Percentiles rank a stretch among this genome's conserved stretches.
Conservation (phyloP, 2,888 invertebrate genomes). For the Hyppa rectilinea region DNA sequence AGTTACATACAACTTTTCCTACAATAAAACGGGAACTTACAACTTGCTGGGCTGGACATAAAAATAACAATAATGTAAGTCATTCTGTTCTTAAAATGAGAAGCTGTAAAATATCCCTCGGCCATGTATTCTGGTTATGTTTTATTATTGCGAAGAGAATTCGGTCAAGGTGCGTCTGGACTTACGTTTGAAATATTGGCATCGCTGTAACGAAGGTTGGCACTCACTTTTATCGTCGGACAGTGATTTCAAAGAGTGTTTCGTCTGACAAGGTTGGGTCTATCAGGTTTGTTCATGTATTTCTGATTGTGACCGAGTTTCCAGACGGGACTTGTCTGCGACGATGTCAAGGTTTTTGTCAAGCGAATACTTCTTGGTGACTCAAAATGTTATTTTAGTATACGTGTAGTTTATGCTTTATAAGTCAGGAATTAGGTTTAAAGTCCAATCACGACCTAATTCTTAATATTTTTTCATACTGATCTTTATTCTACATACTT, state of each 20-base stretch:
- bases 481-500: background rate
- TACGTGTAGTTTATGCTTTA: background rate
- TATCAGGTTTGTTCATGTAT: conserved; percentile 19
- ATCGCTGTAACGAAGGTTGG: conserved; percentile 53
- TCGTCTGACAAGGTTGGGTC: conserved; percentile 9
- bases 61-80: conserved; percentile 58
- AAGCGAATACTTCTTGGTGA: background rate
- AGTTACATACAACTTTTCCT: conserved; percentile 44
- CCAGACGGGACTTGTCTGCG: background rate
- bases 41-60: conserved; percentile 41
- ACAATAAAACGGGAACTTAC: conserved; percentile 53
- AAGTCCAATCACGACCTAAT: too few species aligned
- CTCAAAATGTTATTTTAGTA: background rate
- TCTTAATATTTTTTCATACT: conserved; percentile 5
- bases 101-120: conserved; percentile 63
- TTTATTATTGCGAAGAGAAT: conserved; percentile 65
- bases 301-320: conserved; percentile 23
- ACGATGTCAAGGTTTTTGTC: background rate
- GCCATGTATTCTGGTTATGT: conserved; percentile 73
- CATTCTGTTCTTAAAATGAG: conserved; percentile 57
- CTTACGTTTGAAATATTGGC: conserved; percentile 58
- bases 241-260: conserved; percentile 33
- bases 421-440: background rate
- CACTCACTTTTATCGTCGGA: conserved; percentile 42
- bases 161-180: conserved; percentile 73